phyloP scores from a whole-genome alignment of 2,797 vertebrate genomes.

The Amniataba percoides region DNA sequence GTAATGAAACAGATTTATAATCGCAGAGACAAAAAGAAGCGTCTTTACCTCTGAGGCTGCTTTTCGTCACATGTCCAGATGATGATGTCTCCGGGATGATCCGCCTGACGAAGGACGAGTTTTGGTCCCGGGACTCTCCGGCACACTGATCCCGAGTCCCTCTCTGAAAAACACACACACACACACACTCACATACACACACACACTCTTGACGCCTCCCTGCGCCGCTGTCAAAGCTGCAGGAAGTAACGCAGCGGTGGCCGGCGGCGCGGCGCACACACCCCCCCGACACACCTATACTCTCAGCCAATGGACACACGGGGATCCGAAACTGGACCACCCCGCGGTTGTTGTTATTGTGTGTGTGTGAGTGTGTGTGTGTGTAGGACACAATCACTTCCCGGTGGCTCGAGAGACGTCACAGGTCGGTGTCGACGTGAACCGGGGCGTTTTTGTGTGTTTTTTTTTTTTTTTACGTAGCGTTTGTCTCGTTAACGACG shows the following conservation, averaged over 20 bases:
- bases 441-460: neutral
- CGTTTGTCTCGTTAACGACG: neutral
- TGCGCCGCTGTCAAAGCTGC: constrained; percentile 43
- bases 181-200: too few relatives aligned
- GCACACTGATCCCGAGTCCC: neutral
- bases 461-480: too few relatives aligned
- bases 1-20: neutral
- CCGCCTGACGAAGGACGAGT: constrained; percentile 18
- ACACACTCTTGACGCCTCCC: constrained; percentile 1
- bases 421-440: neutral
- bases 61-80: constrained; percentile 39
- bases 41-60: constrained; percentile 55
- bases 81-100: constrained; percentile 12
- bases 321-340: neutral
- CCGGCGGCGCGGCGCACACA: constrained; percentile 44
- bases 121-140: constrained; percentile 41
- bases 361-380: too few relatives aligned
- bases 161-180: too few relatives aligned
- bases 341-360: too few relatives aligned
- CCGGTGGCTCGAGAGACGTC: constrained; percentile 4
- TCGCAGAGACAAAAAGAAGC: neutral
- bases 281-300: constrained; percentile 79
- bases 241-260: constrained; percentile 65
- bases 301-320: constrained; percentile 68
- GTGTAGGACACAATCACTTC: constrained; percentile 4